phyloP scores from a whole-genome alignment of 2,113 vertebrate genomes.

The Struthidea cinerea region DNA sequence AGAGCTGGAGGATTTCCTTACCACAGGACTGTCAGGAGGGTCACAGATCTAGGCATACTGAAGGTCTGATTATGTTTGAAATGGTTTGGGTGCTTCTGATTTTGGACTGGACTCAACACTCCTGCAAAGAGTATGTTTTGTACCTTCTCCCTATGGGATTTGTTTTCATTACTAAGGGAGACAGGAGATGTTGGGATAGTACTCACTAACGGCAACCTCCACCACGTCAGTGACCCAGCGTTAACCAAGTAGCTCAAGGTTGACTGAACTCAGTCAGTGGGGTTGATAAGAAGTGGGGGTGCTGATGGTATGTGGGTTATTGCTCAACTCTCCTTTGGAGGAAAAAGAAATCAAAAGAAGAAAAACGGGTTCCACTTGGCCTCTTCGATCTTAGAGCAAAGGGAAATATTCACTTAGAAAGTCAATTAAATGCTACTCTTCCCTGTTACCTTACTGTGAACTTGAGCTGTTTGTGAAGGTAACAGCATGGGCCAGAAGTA shows the following conservation, averaged over 20 bases:
- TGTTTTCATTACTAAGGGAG: neutral
- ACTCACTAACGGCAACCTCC: neutral
- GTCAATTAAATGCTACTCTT: neutral
- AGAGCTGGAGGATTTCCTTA: neutral
- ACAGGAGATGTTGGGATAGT: neutral
- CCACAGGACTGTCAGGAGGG: neutral
- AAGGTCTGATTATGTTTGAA: neutral
- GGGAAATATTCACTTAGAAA: neutral
- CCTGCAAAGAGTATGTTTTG: neutral
- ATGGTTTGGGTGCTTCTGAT: neutral
- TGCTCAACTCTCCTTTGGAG: neutral
- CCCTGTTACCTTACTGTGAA: neutral
- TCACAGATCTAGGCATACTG: neutral
- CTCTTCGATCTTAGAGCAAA: neutral
- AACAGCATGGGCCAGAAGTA: neutral
- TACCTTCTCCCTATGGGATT: neutral
- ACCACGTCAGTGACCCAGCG: neutral
- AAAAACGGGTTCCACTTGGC: neutral
- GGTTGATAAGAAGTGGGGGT: neutral
- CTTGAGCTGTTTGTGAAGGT: neutral
- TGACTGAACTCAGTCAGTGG: neutral
- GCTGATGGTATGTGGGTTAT: neutral
- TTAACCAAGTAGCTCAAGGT: neutral
- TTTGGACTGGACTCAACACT: neutral
- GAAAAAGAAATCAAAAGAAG: neutral